Conservation (phyloP, 2,113 vertebrate genomes). For the Helogale parvula region DNA sequence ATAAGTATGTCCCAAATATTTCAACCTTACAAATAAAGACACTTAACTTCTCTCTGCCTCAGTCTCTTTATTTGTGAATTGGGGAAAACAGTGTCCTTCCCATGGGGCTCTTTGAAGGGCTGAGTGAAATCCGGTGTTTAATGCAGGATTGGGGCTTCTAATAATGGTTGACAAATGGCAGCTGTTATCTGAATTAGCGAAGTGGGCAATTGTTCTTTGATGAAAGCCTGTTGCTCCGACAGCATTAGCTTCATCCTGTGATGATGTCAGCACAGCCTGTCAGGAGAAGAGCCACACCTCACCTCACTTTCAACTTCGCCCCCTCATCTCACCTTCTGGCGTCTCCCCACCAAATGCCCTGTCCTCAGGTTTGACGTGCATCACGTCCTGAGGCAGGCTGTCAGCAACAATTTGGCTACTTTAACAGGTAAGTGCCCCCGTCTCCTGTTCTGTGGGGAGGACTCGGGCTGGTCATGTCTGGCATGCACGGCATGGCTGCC, state of each 20-base stretch:
- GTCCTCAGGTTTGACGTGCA: neutral
- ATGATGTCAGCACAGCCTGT: neutral
- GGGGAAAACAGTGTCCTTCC: neutral
- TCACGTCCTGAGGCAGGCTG: neutral
- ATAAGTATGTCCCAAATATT: neutral
- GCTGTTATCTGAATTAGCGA: neutral
- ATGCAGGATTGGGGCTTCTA: neutral
- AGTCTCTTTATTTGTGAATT: neutral
- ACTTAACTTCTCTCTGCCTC: neutral
- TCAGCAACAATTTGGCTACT: neutral
- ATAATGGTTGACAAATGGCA: neutral
- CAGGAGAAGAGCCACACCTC: neutral
- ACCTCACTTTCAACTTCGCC: neutral
- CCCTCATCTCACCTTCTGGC: rapidly evolving
- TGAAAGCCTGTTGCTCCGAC: neutral
- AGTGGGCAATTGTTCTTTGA: neutral
- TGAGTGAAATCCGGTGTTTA: neutral
- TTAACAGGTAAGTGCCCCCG: neutral
- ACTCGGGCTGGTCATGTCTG: neutral
- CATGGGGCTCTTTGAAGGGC: neutral
- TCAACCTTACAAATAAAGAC: neutral
- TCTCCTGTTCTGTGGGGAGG: neutral
- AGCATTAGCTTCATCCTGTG: rapidly evolving
- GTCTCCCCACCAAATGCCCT: neutral
- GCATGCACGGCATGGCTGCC: neutral